Conservation (phyloP, 2,888 invertebrate species). For the Fissipunctia ypsillon region DNA sequence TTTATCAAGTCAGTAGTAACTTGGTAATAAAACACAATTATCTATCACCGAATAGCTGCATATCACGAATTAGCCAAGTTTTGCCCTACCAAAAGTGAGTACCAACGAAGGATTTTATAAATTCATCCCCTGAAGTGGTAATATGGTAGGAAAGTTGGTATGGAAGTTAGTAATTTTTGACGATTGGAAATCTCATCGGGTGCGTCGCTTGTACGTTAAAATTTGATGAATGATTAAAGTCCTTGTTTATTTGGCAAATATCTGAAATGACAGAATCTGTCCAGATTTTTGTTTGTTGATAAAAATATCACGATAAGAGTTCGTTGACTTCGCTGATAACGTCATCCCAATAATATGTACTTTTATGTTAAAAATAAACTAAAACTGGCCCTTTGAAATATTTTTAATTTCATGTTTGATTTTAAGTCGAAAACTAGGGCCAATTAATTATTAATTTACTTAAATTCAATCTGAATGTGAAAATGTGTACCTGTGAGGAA, state of each 20-base stretch:
- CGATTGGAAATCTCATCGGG: neutral
- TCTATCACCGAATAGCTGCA: no score
- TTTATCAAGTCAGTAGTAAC: no score
- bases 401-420: neutral
- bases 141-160: neutral
- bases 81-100: no score
- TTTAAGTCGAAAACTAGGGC: neutral
- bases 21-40: no score
- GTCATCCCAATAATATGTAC: constrained; percentile 25
- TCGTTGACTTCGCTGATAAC: constrained; percentile 48
- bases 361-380: neutral
- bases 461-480: neutral
- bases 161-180: neutral
- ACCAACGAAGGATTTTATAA: neutral
- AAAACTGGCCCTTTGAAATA: neutral
- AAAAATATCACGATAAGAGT: constrained; percentile 40
- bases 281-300: constrained; percentile 44
- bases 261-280: constrained; percentile 6
- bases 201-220: neutral
- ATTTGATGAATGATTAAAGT: neutral
- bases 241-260: constrained; percentile 24
- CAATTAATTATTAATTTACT: neutral
- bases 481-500: neutral
- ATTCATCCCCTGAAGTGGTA: neutral
- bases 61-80: no score